Evolutionary conservation across 2,888 invertebrate species (phyloP), one percentile per base, ranked within the genome.

Genomic region (Carterocephalus palaemon): DNA sequence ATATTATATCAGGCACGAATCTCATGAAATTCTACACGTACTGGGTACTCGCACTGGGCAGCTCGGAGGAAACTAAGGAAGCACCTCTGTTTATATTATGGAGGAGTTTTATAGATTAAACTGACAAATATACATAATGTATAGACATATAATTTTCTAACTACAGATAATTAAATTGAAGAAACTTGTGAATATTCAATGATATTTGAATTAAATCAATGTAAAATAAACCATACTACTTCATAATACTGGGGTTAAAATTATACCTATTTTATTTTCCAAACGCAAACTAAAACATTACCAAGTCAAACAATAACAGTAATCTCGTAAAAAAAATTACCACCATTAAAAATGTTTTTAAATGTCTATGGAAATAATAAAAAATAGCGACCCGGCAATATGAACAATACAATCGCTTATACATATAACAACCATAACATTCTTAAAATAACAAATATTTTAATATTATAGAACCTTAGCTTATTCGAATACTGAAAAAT

Each of bases 1-100:
- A 58, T 55, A 62, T 61, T 54, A 62, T 66, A 75, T 78, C 79
- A 84, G 83, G 83, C 83, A 83, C 83, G 69, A 68, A 72, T 70
- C n/a, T 62, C 63, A 72, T 75, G 64, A 72, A 70, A 64, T 43
- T 43, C 29, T 26, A 33, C 12, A 22, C 28, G 24, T 67, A 72
- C 71, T 70, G 69, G 62, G 69, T 67, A 67, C 69, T 52, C 60
- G 51, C 54, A 49, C 48, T 64, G 64, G 65, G 71, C 68, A 66
- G 69, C 61, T 54, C 52, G 45, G 20, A 37, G 36, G 52, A 55
- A 48, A 54, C 39, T 49, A 43, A 47, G 33, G 48, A 52, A 49
- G 53, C 51, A 50, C 45, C 43, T 39, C 40, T 51, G 55, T 13
- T 22, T 13, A 12, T 19, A 26, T 32, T 19, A 4, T n/a, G n/a